Evolutionary conservation across 2,797 vertebrate species (phyloP), one percentile per base, ranked within the genome.

Genomic region (Falco novaeseelandiae): DNA sequence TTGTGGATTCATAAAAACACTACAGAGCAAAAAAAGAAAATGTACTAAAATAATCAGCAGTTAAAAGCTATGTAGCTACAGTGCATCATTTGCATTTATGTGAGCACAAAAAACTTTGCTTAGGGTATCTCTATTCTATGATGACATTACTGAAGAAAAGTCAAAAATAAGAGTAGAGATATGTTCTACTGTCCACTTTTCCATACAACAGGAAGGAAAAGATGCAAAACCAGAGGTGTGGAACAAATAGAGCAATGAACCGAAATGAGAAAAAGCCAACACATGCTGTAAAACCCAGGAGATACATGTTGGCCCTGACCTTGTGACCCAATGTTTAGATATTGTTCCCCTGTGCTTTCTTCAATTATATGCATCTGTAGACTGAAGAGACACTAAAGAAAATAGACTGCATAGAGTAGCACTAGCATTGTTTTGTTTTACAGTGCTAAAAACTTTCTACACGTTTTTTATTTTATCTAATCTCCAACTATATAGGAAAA

Each of bases 231-330:
- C 10, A 58, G 34, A 52, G 23, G 4, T 7, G 5, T 44, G 4
- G 8, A 69, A 13, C 17, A 32, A 77, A 66, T 5, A 63, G 10
- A 71, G 4, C 6, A 72, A 46, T 21, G 18, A 91, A 62, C 10
- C 9, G 23, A 83, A 80, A 9, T 23, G 49, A 91, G 23, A 52
- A 91, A 77, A 92, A 49, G 0, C 15, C 15, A 84, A 49, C 1
- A 0, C 10, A 49, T 13, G 12, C 6, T 70, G 6, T 46, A 52
- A 93, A 80, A 46, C 25, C 7, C 8, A n/a, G 23, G 51, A 44
- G 21, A 42, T 29, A 8, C 0, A 1, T 20, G 17, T n/a, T 44
- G 40, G 18, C 17, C 14, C 17, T 73, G 46, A 54, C 9, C 15
- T 65, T 51, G 34, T 42, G 17, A 82, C 25, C 23, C 15, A 59